phyloP scores from a whole-genome alignment of 2,888 invertebrate genomes.

The Archaeoteleia sp. region DNA sequence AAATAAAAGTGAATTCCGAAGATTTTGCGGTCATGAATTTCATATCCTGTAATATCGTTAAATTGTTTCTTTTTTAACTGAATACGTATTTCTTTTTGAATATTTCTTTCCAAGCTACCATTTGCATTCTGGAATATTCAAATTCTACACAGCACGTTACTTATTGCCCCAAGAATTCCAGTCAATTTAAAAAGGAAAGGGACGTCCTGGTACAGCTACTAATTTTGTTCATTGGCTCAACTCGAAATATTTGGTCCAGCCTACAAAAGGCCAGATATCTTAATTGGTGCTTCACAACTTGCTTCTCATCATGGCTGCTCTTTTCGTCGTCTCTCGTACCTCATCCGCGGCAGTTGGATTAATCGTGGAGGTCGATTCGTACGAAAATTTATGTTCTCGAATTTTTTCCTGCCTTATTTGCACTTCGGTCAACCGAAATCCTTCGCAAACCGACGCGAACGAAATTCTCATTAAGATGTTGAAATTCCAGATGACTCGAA shows the following conservation, averaged over 20 bases:
- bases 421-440: slow-evolving; percentile 17
- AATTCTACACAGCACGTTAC: no score
- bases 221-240: slow-evolving; percentile 67
- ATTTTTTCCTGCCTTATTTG: slow-evolving; percentile 38
- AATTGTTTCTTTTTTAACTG: no score
- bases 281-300: slow-evolving; percentile 67
- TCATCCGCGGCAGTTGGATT: slow-evolving; percentile 30
- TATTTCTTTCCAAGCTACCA: slow-evolving; percentile 8
- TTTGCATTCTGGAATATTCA: slow-evolving; percentile 4
- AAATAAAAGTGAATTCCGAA: no score
- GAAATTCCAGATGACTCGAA: slow-evolving; percentile 9
- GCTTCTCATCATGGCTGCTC: slow-evolving; percentile 55
- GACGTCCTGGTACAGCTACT: slow-evolving; percentile 54
- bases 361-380: slow-evolving; percentile 38
- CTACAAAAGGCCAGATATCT: slow-evolving; percentile 69
- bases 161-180: neutral
- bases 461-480: slow-evolving; percentile 34
- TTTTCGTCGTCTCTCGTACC: slow-evolving; percentile 38
- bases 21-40: no score
- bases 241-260: slow-evolving; percentile 62
- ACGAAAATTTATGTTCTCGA: slow-evolving; percentile 56
- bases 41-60: no score
- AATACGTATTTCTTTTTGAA: no score
- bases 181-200: slow-evolving; percentile 11
- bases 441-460: neutral